These are phyloP conservation scores for Argopecten irradians DNA, from an alignment of 1,140 invertebrate species.

Conservation along the genomic window DNA sequence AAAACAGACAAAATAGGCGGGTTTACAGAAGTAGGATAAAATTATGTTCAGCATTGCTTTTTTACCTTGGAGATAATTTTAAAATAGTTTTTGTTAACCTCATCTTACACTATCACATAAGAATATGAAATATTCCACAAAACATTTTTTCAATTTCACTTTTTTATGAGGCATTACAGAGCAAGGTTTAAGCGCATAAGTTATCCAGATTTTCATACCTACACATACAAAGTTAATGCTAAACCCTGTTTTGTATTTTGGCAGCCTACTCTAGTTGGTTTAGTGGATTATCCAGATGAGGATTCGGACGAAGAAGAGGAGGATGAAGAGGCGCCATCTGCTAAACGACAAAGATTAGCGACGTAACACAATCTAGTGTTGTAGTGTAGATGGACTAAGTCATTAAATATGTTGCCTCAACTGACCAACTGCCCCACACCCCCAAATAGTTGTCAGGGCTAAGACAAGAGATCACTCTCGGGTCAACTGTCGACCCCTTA, in stretches of 20 bases:
- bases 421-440: background rate
- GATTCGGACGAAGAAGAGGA: constrained; percentile 96
- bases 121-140: too few relatives aligned
- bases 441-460: constrained; percentile 14
- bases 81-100: too few relatives aligned
- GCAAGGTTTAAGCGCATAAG: too few relatives aligned
- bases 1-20: too few relatives aligned
- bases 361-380: constrained; percentile 58
- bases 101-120: too few relatives aligned
- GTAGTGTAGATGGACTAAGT: background rate
- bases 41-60: too few relatives aligned
- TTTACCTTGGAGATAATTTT: too few relatives aligned
- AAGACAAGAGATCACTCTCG: background rate
- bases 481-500: background rate
- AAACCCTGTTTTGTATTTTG: constrained; percentile 55
- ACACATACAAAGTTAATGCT: constrained; percentile 34
- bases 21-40: too few relatives aligned
- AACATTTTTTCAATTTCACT: too few relatives aligned
- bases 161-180: too few relatives aligned
- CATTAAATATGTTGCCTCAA: background rate
- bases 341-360: constrained; percentile 71
- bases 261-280: constrained; percentile 82
- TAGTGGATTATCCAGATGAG: constrained; percentile 94
- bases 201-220: too few relatives aligned
- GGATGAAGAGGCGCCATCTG: constrained; percentile 80